Conservation (phyloP, 2,797 vertebrate species). For the Caiman crocodilus region DNA sequence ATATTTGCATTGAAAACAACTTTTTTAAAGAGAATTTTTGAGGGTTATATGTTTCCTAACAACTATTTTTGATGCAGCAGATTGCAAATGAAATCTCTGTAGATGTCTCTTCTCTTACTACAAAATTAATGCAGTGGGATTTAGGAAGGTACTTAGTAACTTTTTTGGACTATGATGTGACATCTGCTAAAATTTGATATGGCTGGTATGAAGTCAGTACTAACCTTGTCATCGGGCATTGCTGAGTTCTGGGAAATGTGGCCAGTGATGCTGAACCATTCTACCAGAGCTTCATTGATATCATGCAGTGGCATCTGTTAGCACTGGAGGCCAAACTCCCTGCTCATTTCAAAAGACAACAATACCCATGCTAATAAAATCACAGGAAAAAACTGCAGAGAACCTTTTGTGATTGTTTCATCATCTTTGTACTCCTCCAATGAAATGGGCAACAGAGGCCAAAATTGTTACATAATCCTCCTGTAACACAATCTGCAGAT, state of each 20-base stretch:
- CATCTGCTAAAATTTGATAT: slow-evolving; percentile 22
- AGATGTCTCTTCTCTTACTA: background rate
- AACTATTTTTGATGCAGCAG: background rate
- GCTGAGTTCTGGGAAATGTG: background rate
- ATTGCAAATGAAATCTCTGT: background rate
- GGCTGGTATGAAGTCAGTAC: background rate
- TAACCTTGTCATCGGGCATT: background rate
- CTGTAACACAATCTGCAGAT: background rate
- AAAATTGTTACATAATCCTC: background rate
- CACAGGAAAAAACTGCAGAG: background rate
- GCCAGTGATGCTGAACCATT: background rate
- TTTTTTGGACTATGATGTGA: background rate
- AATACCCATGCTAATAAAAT: background rate
- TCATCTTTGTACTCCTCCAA: background rate
- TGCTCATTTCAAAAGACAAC: background rate
- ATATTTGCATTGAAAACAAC: background rate
- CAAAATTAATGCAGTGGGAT: background rate
- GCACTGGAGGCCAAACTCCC: background rate
- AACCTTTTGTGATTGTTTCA: background rate
- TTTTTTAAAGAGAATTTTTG: background rate
- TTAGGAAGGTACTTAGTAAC: slow-evolving; percentile 1
- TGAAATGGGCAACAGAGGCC: background rate
- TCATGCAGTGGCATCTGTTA: background rate
- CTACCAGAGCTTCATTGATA: too few relatives aligned
- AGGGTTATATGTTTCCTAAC: background rate